Percentiles rank a stretch among this genome's conserved stretches.
These are phyloP conservation scores for Gambusia affinis DNA, from an alignment of 2,113 vertebrate genomes.

Conservation along the genomic window DNA sequence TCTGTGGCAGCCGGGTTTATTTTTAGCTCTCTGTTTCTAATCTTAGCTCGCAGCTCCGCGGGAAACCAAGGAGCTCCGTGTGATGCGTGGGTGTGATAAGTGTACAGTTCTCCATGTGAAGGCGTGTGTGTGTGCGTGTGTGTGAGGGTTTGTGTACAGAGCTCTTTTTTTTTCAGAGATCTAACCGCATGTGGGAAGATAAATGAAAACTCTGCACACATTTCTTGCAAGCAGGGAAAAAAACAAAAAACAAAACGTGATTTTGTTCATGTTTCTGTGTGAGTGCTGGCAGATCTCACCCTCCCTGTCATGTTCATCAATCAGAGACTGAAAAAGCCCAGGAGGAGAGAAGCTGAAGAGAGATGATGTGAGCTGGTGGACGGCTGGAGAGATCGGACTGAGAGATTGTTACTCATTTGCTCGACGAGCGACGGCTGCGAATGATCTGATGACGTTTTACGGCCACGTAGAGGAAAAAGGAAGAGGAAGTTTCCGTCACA, in stretches of 20 bases:
- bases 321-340: neutral
- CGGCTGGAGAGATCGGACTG: neutral
- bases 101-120: constrained; percentile 27
- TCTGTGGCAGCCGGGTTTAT: constrained; percentile 53
- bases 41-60: constrained; percentile 61
- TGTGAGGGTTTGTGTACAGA: neutral
- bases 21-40: constrained; percentile 73
- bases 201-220: neutral
- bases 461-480: too few relatives aligned
- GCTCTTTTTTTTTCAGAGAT: neutral
- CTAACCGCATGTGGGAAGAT: neutral
- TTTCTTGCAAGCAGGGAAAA: neutral
- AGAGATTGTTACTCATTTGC: too few relatives aligned
- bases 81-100: constrained; percentile 55
- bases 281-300: neutral
- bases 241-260: neutral
- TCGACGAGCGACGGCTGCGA: too few relatives aligned
- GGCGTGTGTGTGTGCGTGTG: constrained; percentile 8
- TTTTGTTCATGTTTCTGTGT: neutral
- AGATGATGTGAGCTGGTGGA: neutral
- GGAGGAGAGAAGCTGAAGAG: neutral
- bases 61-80: constrained; percentile 44
- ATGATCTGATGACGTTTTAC: too few relatives aligned
- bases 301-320: neutral
- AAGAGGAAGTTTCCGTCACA: too few relatives aligned